Percentiles rank a stretch among this genome's conserved stretches.
Conservation (phyloP, 1,140 invertebrate species). For the Drosophila tristis region DNA sequence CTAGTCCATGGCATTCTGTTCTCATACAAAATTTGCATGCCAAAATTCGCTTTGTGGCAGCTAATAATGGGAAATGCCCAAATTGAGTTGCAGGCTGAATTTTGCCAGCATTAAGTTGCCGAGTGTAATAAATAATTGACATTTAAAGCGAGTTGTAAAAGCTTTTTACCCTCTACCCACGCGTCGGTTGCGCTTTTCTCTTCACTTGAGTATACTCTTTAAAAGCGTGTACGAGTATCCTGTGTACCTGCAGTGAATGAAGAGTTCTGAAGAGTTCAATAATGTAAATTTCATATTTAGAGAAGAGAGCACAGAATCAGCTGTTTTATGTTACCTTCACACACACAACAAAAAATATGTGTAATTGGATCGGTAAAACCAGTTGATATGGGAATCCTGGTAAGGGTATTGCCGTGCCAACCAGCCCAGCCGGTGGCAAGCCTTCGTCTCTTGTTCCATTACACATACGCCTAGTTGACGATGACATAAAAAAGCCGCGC, state of each 20-base stretch:
- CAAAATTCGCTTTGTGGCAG: slow-evolving; percentile 65
- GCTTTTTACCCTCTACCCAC: slow-evolving; percentile 35
- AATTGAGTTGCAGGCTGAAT: slow-evolving; percentile 72
- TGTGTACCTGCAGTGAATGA: background rate
- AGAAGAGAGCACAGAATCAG: too few relatives aligned
- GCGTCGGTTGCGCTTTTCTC: slow-evolving; percentile 31
- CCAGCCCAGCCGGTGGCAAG: background rate
- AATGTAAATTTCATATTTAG: too few relatives aligned
- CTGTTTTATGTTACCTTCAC: too few relatives aligned
- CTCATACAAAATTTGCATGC: slow-evolving; percentile 44
- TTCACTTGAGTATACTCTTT: slow-evolving; percentile 30
- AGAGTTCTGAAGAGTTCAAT: too few relatives aligned
- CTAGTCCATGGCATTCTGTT: slow-evolving; percentile 42
- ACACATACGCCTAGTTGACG: slow-evolving; percentile 65
- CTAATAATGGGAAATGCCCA: slow-evolving; percentile 70
- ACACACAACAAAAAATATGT: too few relatives aligned
- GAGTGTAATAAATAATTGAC: slow-evolving; percentile 71
- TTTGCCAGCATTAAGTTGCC: slow-evolving; percentile 63
- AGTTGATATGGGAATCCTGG: too few relatives aligned
- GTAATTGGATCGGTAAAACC: too few relatives aligned
- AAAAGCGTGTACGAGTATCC: background rate
- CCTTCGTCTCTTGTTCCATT: slow-evolving; percentile 10
- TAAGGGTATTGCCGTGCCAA: slow-evolving; percentile 14
- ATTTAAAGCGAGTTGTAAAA: slow-evolving; percentile 69
- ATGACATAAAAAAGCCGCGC: slow-evolving; percentile 41